These are phyloP conservation scores for Clupea harengus DNA, from an alignment of 2,113 vertebrate species.

Conservation along the genomic window DNA sequence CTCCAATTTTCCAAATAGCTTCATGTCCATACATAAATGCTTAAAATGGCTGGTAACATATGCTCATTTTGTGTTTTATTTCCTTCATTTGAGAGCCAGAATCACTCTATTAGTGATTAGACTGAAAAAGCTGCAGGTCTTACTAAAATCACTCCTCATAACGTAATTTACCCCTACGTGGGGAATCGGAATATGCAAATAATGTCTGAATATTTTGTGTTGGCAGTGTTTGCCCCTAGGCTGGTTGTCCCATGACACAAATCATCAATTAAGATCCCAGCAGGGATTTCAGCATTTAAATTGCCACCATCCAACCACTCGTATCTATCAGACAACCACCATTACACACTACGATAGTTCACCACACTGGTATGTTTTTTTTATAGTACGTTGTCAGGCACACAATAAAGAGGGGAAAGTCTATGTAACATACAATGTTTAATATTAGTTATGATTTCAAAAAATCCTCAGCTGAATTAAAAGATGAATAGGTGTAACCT, in stretches of 20 bases:
- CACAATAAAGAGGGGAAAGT: neutral
- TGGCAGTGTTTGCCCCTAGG: conserved; percentile 66
- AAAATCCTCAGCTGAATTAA: neutral
- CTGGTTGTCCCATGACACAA: conserved; percentile 79
- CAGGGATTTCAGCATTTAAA: conserved; percentile 72
- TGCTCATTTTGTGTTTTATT: conserved; percentile 63
- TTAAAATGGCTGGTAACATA: conserved; percentile 68
- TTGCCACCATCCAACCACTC: conserved; percentile 62
- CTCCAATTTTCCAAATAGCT: conserved; percentile 63
- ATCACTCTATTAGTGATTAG: conserved; percentile 72
- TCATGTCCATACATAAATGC: conserved; percentile 62
- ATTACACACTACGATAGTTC: conserved; percentile 39
- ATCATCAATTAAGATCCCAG: conserved; percentile 82
- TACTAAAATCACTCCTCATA: conserved; percentile 62
- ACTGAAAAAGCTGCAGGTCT: conserved; percentile 65
- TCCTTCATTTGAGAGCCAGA: conserved; percentile 65
- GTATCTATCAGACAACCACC: conserved; percentile 59
- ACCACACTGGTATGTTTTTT: conserved; percentile 12
- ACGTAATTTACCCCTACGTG: conserved; percentile 66
- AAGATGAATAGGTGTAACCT: too few relatives aligned
- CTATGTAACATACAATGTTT: neutral
- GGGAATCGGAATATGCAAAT: conserved; percentile 74
- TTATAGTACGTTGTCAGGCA: neutral
- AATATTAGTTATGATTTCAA: neutral
- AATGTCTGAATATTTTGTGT: conserved; percentile 59